These are phyloP conservation scores for Nemoura dubitans DNA, from an alignment of 2,888 invertebrate genomes.

Conservation along the genomic window DNA sequence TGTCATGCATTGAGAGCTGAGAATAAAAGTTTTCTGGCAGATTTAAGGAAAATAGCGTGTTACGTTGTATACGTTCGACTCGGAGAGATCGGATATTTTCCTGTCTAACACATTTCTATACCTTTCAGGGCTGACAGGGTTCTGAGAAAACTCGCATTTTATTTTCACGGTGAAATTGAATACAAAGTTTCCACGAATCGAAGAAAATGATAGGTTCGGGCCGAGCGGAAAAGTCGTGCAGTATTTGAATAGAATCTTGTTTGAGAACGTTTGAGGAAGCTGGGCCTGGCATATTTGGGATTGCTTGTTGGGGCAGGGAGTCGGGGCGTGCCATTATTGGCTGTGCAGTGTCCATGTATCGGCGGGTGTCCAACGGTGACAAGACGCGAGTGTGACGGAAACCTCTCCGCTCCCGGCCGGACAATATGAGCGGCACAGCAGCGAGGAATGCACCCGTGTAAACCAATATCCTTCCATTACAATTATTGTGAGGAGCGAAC, in stretches of 20 bases:
- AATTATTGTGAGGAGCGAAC: neutral
- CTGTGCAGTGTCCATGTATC: too few species aligned
- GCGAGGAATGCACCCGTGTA: constrained; percentile 13
- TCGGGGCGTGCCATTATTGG: neutral
- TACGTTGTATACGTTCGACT: neutral
- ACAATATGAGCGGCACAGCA: neutral
- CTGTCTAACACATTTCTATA: neutral
- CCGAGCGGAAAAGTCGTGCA: neutral
- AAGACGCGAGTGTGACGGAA: neutral
- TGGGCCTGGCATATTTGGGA: neutral
- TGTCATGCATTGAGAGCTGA: neutral
- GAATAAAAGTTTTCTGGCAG: neutral
- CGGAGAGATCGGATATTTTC: neutral
- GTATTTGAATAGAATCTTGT: constrained; percentile 7
- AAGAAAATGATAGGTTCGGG: neutral
- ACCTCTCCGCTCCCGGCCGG: neutral
- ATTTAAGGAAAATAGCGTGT: neutral
- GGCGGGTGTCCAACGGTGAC: neutral
- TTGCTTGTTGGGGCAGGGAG: neutral
- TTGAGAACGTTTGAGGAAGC: neutral
- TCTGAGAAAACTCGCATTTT: neutral
- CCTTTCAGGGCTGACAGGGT: neutral
- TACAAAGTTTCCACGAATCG: neutral
- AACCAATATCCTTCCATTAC: constrained; percentile 28
- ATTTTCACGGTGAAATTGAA: constrained; percentile 15